Evolutionary conservation across 1,140 invertebrate genomes (phyloP).

Genomic region (Dendroctonus valens): DNA sequence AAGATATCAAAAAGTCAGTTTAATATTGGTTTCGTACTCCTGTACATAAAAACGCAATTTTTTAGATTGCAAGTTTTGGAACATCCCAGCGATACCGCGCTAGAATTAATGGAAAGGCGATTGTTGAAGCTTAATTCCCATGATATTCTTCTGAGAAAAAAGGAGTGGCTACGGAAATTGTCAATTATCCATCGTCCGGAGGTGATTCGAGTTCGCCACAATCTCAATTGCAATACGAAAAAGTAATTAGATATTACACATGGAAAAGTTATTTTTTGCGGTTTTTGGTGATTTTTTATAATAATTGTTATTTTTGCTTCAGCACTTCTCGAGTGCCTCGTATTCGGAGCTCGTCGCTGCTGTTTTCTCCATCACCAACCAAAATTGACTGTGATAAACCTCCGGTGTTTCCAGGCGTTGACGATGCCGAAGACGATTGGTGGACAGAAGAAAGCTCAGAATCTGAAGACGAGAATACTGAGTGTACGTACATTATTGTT

Average conservation of each 20-base stretch:
- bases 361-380: conserved; percentile 24
- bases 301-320: not conserved
- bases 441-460: conserved; percentile 47
- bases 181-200: conserved; percentile 40
- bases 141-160: conserved; percentile 44
- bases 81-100: conserved; percentile 38
- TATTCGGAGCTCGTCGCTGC: conserved; percentile 31
- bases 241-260: conserved; percentile 8
- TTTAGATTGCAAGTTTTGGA: conserved; percentile 45
- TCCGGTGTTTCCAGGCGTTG: conserved; percentile 10
- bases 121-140: conserved; percentile 40
- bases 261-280: not conserved
- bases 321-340: conserved; percentile 27
- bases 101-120: conserved; percentile 41
- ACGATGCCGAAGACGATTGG: conserved; percentile 52
- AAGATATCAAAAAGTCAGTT: conserved; percentile 45
- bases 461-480: conserved; percentile 36
- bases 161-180: conserved; percentile 45
- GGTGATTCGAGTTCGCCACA: conserved; percentile 36
- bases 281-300: not conserved
- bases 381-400: not conserved
- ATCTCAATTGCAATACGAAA: conserved; percentile 34
- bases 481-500: not conserved
- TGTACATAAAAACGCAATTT: conserved; percentile 13
- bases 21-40: not conserved